Conservation (phyloP, 2,797 vertebrate species). For the Sternotherus odoratus region DNA sequence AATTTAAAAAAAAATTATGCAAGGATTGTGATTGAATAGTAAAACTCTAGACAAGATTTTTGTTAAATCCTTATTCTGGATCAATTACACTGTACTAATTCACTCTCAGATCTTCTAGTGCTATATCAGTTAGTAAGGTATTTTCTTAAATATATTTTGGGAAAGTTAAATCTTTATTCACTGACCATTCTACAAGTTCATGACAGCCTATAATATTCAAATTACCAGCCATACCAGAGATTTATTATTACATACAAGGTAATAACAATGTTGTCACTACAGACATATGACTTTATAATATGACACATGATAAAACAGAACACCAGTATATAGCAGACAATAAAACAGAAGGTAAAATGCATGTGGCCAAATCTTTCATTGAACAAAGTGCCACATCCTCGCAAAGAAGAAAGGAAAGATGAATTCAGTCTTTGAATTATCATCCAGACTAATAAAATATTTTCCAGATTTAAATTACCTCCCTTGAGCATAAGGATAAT, state of each 20-base stretch:
- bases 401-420: slow-evolving; percentile 47
- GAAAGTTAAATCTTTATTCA: slow-evolving; percentile 31
- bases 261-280: not conserved
- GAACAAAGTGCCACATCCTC: slow-evolving; percentile 16
- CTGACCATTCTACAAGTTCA: slow-evolving; percentile 36
- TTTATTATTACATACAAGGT: not conserved
- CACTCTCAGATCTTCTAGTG: not conserved
- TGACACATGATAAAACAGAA: slow-evolving; percentile 15
- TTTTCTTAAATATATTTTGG: not conserved
- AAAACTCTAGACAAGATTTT: not conserved
- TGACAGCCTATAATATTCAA: slow-evolving; percentile 1
- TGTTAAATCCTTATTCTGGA: not conserved
- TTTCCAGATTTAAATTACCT: slow-evolving; percentile 68
- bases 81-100: not conserved
- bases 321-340: not conserved
- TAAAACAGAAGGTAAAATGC: slow-evolving; percentile 41
- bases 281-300: not conserved
- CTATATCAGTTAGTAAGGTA: not conserved
- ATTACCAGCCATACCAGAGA: slow-evolving; percentile 34
- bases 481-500: slow-evolving; percentile 66
- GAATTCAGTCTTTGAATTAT: slow-evolving; percentile 48
- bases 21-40: not conserved
- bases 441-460: slow-evolving; percentile 55
- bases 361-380: slow-evolving; percentile 22
- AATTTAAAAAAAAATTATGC: not conserved